Base-by-base conservation (phyloP, 2,888 invertebrate genomes). In the Callimorpha dominula region DNA sequence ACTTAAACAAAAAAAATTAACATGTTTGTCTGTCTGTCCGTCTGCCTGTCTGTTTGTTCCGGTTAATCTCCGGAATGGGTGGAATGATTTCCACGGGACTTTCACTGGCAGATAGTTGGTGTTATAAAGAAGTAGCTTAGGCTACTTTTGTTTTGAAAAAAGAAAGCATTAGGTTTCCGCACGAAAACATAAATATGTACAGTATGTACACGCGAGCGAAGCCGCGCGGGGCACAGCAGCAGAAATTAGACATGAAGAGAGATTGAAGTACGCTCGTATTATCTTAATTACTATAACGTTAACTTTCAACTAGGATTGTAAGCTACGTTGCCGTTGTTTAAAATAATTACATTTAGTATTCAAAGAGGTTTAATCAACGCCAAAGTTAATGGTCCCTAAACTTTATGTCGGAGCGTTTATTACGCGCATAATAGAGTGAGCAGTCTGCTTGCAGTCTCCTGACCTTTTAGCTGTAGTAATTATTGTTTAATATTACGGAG, bases 401-500 rank as follows among this genome's bases (percentile, higher is more conserved):
- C 68, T 72, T 78, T 72, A 79, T 78, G 68, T 72, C 52, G 70
- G 64, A 71, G 70, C 72, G 64, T 80, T 81, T 73, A 79, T 83
- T 77, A 77, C 81, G 78, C 74, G 66, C 73, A 71, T 83, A 85
- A 80, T 75, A 80, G 80, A 82, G 83, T 83, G 77, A 79, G 84
- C 84, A 83, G 84, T 86, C 84, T 82, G 87, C 84, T 87, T 85
- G 87, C 87, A 84, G 86, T 88, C 81, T 86, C 82, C 81, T 86
- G 87, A 89, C 89, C 89, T 89, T 88, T 85, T 85, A 87, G 82
- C 83, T 80, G 81, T 77, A 86, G 85, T 86, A 89, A 90, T 89
- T 90, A 89, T 86, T 87, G 89, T 92, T 88, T 87, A 88, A 93
- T 91, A 83, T 85, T 89, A 86, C 87, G 84, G 88, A 87, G 88